Conservation (phyloP, 2,888 invertebrate species). For the Shargacucullia verbasci region DNA sequence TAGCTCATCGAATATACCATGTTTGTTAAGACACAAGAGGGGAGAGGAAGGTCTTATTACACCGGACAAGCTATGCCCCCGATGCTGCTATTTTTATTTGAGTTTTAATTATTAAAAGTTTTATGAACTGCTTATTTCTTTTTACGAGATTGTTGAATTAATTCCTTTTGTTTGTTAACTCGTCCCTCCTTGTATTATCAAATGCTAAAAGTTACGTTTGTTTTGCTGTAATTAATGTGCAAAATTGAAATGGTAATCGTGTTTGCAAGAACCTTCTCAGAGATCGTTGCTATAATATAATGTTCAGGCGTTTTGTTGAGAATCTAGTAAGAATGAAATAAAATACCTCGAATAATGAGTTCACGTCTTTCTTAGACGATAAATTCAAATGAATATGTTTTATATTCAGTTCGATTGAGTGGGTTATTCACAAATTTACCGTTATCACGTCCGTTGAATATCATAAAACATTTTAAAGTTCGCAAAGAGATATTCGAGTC, state of each 20-base stretch:
- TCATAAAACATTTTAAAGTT: conserved; percentile 85
- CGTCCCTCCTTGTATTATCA: conserved; percentile 64
- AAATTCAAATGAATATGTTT: conserved; percentile 63
- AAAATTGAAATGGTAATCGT: conserved; percentile 33
- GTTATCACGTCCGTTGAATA: conserved; percentile 79
- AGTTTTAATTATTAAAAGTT: conserved; percentile 89
- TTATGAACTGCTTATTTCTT: conserved; percentile 88
- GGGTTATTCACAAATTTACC: conserved; percentile 70
- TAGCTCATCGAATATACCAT: conserved; percentile 21
- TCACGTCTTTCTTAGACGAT: conserved; percentile 55
- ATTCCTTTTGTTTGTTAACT: conserved; percentile 86
- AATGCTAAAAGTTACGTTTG: conserved; percentile 66
- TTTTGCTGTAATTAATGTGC: conserved; percentile 53
- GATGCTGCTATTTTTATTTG: conserved; percentile 83
- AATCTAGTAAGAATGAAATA: conserved; percentile 20
- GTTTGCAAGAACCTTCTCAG: conserved; percentile 16
- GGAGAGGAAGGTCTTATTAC: conserved; percentile 56
- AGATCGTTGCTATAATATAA: conserved; percentile 40
- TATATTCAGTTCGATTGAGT: conserved; percentile 69
- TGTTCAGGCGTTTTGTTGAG: conserved; percentile 39
- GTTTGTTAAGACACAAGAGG: conserved; percentile 19
- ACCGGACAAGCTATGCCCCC: conserved; percentile 65
- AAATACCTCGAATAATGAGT: conserved; percentile 57
- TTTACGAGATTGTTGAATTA: conserved; percentile 87
- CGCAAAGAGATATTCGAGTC: conserved; percentile 76